Conservation (phyloP, 2,113 vertebrate species). For the Erpornis zantholeuca region DNA sequence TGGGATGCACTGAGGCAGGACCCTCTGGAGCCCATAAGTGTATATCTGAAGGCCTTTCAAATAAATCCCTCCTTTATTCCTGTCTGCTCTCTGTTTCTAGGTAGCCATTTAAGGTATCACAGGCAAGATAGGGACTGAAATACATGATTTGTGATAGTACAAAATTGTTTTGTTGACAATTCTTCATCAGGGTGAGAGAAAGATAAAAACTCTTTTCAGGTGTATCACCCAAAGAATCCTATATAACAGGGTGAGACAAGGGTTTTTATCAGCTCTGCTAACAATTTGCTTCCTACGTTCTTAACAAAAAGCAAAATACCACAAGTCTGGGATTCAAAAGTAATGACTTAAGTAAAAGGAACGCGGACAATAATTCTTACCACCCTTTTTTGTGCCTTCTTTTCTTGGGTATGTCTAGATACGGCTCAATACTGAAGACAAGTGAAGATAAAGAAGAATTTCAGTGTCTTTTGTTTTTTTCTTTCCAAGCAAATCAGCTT, state of each 20-base stretch:
- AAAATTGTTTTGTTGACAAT: neutral
- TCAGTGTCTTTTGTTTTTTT: neutral
- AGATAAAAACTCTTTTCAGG: neutral
- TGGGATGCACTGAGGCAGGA: no score
- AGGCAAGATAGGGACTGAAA: neutral
- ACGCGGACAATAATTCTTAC: neutral
- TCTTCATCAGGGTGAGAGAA: neutral
- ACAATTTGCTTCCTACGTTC: neutral
- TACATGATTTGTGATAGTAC: neutral
- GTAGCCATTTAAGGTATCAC: no score
- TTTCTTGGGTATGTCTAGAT: neutral
- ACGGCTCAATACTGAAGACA: neutral
- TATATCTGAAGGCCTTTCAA: no score
- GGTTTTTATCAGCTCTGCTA: neutral
- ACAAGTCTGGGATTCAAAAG: neutral
- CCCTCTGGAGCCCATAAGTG: no score
- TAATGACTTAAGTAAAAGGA: neutral
- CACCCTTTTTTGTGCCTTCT: neutral
- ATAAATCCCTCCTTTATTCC: no score
- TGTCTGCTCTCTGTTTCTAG: no score
- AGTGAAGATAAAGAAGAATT: neutral
- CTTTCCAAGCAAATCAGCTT: neutral
- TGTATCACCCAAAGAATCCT: neutral
- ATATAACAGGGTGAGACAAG: neutral
- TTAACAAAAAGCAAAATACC: neutral